Base-by-base conservation (phyloP, 2,888 invertebrate genomes). In the Abrostola triplasia region DNA sequence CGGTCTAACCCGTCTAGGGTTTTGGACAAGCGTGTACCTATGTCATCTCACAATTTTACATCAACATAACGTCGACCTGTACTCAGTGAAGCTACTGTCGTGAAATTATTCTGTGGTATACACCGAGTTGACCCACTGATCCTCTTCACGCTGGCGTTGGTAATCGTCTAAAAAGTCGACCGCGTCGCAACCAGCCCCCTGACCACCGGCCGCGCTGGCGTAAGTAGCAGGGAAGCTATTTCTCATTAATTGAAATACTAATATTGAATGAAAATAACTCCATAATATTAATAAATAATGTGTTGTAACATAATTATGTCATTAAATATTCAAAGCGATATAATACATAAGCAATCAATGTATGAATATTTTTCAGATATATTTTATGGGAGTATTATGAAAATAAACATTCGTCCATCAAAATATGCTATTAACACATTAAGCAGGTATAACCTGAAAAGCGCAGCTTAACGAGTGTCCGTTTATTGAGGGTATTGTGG, bases 131-230 rank as follows among this genome's bases (percentile, higher is more conserved):
- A 82, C 84, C 84, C 78, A 84, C 77, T 84, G 83, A 79, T 81
- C 80, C 77, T 81, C 68, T 79, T 78, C 67, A 76, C 76, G 77
- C 72, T 77, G 73, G 70, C 80, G 79, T 82, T 73, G 81, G 77
- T 84, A 84, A 84, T 82, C 82, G 85, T 84, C 80, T 86, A 88
- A 88, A 89, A 87, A 88, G 82, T 81, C 82, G 82, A 85, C 85
- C 83, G 80, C 80, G 73, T 73, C 73, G 71, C 75, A 76, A 80
- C 74, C 82, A 80, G 80, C 82, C 85, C 71, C 80, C 84, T 84
- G 83, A 86, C 84, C 84, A 80, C 79, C 75, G 80, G 73, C 40
- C 66, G 85, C 73, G 61, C 52, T 52, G 56, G 41, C 60, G 85
- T 81, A 84, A 70, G 84, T 83, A 84, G 64, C 78, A 52, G 80